Percentiles rank a stretch among this genome's conserved stretches.
These are phyloP conservation scores for Drosophila subquinaria DNA, from an alignment of 2,888 invertebrate species.

Conservation along the genomic window DNA sequence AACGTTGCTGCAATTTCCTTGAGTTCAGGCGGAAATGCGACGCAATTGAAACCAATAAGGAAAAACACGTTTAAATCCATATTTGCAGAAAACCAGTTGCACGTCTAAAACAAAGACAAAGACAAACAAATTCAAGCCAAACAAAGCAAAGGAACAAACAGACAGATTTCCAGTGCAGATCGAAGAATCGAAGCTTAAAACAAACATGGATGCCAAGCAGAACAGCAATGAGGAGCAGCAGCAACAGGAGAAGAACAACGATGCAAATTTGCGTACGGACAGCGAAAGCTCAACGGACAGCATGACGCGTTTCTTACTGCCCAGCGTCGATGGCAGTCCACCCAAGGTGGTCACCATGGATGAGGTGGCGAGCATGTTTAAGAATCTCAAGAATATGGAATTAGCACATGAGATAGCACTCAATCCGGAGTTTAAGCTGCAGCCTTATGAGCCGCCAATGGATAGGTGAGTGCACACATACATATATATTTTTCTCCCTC, in stretches of 20 bases:
- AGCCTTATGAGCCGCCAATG: constrained; percentile 92
- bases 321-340: constrained; percentile 85
- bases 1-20: constrained; percentile 23
- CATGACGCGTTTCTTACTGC: constrained; percentile 82
- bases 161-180: constrained; percentile 4
- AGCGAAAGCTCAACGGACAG: constrained; percentile 85
- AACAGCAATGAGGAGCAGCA: constrained; percentile 34
- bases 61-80: constrained; percentile 46
- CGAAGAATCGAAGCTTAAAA: constrained; percentile 4
- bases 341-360: constrained; percentile 85
- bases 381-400: constrained; percentile 92
- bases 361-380: constrained; percentile 84
- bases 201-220: constrained; percentile 56
- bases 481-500: not conserved
- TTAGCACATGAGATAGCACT: constrained; percentile 98
- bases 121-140: constrained; percentile 12
- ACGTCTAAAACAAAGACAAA: constrained; percentile 16
- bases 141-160: constrained; percentile 18
- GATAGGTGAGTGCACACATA: constrained; percentile 87
- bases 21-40: constrained; percentile 41
- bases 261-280: constrained; percentile 78
- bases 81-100: constrained; percentile 63
- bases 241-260: constrained; percentile 18
- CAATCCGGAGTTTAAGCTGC: constrained; percentile 95
- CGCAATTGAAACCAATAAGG: constrained; percentile 55